Evolutionary conservation across 2,888 invertebrate genomes (phyloP).

Genomic region (Agonopterix subpropinquella): DNA sequence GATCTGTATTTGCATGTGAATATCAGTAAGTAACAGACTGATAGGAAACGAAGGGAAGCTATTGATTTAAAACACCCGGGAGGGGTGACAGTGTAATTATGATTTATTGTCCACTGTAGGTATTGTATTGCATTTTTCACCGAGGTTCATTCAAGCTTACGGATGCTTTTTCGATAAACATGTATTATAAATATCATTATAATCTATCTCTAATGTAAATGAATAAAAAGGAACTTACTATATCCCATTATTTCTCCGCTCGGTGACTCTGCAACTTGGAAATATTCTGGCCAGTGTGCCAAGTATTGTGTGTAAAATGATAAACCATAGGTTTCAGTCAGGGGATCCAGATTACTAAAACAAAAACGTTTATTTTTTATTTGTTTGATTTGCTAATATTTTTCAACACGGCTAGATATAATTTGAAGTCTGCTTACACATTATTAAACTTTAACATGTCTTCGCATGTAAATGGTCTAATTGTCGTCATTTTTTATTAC

Average conservation of each 20-base stretch:
- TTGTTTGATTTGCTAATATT: not conserved
- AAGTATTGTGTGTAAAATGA: slow-evolving; percentile 98
- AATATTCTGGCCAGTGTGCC: slow-evolving; percentile 99
- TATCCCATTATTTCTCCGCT: slow-evolving; percentile 99
- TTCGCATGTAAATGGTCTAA: slow-evolving; percentile 94
- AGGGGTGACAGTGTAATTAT: too few relatives aligned
- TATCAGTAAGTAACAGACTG: too few relatives aligned
- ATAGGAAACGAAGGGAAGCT: too few relatives aligned
- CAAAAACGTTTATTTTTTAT: not conserved
- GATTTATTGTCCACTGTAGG: too few relatives aligned
- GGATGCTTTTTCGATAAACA: too few relatives aligned
- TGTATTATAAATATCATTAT: too few relatives aligned
- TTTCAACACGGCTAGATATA: too few relatives aligned
- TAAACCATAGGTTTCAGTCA: slow-evolving; percentile 97
- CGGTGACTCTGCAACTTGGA: slow-evolving; percentile 97
- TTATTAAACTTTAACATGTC: slow-evolving; percentile 97
- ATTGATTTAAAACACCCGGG: too few relatives aligned
- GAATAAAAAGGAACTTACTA: slow-evolving; percentile 72
- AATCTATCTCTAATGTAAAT: too few relatives aligned
- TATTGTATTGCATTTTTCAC: too few relatives aligned
- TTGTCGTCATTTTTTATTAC: slow-evolving; percentile 84
- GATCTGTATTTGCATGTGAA: too few relatives aligned
- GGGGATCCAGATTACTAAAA: slow-evolving; percentile 94
- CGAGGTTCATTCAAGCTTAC: too few relatives aligned
- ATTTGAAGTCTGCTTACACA: slow-evolving; percentile 80